Base-by-base conservation (phyloP, 2,113 vertebrate species). In the Eclectus roratus region DNA sequence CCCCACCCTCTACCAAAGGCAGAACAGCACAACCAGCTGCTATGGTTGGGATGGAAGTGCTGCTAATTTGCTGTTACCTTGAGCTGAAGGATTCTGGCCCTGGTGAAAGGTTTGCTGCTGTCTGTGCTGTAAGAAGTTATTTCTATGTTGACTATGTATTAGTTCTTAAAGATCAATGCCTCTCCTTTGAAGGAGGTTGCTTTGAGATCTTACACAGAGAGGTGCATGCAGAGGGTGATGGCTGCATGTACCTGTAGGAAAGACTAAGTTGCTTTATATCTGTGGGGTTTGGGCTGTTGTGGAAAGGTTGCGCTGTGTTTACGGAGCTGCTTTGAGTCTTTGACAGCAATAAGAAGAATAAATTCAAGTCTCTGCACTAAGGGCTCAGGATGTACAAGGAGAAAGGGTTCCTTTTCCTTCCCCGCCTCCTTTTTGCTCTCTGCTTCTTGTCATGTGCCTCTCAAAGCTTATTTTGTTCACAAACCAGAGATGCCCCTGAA, bases 301-400 rank as follows among this genome's bases (percentile, higher is more conserved):
- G 86, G 95, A 86, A 87, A 92, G 95, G 82, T 93, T 93, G 80
- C 50, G 53, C 95, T 94, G 83, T 72, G 94, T 83, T 96, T 96
- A 63, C 77, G 94, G 91, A 88, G 69, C 70, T 85, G 5, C 80
- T 89, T 74, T 56, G 84, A 55, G 11, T 56, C 89, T 85, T 39
- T 80, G 83, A 60, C 77, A 84, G 82, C 0, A 2, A 56, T 14
- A 61, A 47, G 65, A 52, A 94, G 91, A 92, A 63, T 79, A 92
- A 96, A 92, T 56, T 29, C 74, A 83, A 8, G 72, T 84, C 53
- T 82, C 56, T 72, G 55, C 56, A 55, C 72, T 65, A 31, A 81
- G 69, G 33, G 55, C 69, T 80, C 37, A 35, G 85, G 82, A 20
- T n/a, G 28, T 3, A 41, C 68, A 13, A 61, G 88, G 85, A 33